phyloP scores from a whole-genome alignment of 2,888 invertebrate genomes.

The Heliconius hortense region DNA sequence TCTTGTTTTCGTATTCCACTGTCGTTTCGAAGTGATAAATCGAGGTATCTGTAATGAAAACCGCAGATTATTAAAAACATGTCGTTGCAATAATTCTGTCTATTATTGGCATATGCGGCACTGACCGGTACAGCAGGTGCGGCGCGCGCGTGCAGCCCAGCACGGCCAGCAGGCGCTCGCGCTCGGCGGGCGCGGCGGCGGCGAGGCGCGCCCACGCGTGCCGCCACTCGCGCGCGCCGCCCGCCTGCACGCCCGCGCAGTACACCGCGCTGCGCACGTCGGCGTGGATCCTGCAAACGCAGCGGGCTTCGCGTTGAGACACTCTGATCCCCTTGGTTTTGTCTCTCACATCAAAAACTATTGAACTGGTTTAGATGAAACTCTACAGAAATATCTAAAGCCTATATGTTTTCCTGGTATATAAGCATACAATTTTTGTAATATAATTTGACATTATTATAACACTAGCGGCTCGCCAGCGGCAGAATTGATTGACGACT shows the following conservation, averaged over 20 bases:
- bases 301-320: too few species aligned
- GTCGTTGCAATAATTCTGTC: too few species aligned
- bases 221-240: conserved; percentile 93
- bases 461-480: too few species aligned
- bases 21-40: conserved; percentile 86
- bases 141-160: conserved; percentile 92
- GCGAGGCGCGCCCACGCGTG: conserved; percentile 92
- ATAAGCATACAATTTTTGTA: too few species aligned
- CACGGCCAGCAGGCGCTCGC: conserved; percentile 88
- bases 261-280: conserved; percentile 92
- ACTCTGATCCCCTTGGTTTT: too few species aligned
- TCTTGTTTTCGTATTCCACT: conserved; percentile 93
- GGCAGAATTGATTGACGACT: too few species aligned
- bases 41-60: conserved; percentile 83
- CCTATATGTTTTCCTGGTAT: too few species aligned
- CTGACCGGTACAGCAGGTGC: conserved; percentile 87
- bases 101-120: too few species aligned
- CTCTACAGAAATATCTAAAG: too few species aligned
- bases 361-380: too few species aligned
- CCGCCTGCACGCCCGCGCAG: conserved; percentile 92
- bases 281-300: conserved; percentile 86
- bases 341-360: too few species aligned
- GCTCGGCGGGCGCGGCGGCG: conserved; percentile 90
- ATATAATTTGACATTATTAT: too few species aligned
- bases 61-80: background rate